Evolutionary conservation across 1,140 invertebrate genomes (phyloP).

Genomic region (Orius insidiosus): DNA sequence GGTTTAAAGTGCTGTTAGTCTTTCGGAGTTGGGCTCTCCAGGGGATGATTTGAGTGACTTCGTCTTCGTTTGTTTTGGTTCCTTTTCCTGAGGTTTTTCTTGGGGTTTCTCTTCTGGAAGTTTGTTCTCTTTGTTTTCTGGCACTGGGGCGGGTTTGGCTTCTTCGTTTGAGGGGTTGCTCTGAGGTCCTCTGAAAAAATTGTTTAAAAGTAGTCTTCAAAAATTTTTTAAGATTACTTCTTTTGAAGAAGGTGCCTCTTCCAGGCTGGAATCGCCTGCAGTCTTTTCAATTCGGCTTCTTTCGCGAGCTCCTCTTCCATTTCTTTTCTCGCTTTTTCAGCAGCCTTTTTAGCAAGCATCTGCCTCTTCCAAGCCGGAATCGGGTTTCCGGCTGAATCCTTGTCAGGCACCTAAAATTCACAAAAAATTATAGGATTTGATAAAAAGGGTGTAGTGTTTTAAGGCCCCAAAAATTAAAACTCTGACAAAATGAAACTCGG

Average conservation of each 20-base stretch:
- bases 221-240: conserved; percentile 40
- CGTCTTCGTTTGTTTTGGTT: conserved; percentile 32
- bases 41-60: conserved; percentile 49
- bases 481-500: too few relatives aligned
- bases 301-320: conserved; percentile 64
- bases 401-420: conserved; percentile 62
- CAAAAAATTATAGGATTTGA: too few relatives aligned
- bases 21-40: conserved; percentile 75
- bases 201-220: not conserved
- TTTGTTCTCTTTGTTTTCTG: conserved; percentile 24
- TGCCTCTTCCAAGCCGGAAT: conserved; percentile 89
- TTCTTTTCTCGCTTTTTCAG: conserved; percentile 77
- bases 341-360: conserved; percentile 83
- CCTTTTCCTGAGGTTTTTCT: conserved; percentile 5
- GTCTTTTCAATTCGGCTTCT: conserved; percentile 68
- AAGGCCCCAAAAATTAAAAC: too few relatives aligned
- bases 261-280: conserved; percentile 80
- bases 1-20: conserved; percentile 66
- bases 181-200: not conserved
- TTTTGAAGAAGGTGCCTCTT: conserved; percentile 72
- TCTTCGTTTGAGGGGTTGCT: conserved; percentile 5
- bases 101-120: conserved; percentile 13
- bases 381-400: conserved; percentile 67
- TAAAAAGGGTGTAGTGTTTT: too few relatives aligned
- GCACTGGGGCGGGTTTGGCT: conserved; percentile 8